Conservation (phyloP, 2,113 vertebrate genomes). For the Otolemur garnettii region DNA sequence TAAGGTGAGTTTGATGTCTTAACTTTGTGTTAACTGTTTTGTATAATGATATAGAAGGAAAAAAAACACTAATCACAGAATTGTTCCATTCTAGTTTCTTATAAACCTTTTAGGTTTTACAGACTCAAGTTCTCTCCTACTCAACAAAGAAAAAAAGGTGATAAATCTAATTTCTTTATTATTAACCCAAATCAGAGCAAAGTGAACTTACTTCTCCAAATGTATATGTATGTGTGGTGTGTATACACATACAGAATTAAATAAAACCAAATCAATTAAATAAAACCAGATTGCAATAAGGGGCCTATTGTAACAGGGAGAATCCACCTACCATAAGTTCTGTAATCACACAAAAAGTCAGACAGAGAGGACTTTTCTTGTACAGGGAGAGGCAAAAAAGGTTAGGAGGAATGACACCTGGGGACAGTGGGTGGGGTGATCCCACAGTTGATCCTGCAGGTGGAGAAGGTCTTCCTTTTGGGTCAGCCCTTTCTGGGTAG, state of each 20-base stretch:
- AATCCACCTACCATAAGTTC: background rate
- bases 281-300: background rate
- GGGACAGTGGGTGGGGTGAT: background rate
- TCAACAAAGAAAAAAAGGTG: background rate
- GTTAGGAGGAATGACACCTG: background rate
- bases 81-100: background rate
- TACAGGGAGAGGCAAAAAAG: background rate
- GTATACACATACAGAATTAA: background rate
- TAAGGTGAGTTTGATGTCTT: background rate
- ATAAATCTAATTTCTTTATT: background rate
- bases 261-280: background rate
- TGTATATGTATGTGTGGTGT: background rate
- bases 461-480: background rate
- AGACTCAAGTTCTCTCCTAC: background rate
- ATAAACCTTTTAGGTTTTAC: background rate
- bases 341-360: background rate
- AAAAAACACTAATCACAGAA: background rate
- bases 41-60: background rate
- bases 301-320: background rate
- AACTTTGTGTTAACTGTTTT: slow-evolving; percentile 25
- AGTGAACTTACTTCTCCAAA: slow-evolving; percentile 14
- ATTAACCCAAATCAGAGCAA: background rate
- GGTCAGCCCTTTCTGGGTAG: background rate
- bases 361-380: background rate
- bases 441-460: fast-evolving